phyloP scores from a whole-genome alignment of 2,113 vertebrate species.

The Dipodomys merriami region DNA sequence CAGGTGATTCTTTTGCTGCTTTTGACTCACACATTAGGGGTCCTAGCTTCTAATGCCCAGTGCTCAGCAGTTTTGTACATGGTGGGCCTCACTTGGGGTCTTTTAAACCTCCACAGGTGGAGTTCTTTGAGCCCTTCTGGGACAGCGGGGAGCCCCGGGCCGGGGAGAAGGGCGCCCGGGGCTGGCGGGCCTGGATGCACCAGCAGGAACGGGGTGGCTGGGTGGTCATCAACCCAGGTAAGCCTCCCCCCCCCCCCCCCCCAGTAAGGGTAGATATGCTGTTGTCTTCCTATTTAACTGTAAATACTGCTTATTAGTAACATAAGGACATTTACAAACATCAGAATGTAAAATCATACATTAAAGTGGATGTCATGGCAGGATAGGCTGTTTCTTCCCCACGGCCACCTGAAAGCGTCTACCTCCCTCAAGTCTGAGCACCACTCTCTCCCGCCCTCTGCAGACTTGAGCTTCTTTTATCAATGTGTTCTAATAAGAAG shows the following conservation, averaged over 20 bases:
- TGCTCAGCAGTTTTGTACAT: not conserved
- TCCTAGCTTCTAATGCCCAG: no score
- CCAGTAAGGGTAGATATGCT: not conserved
- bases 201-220: constrained; percentile 98
- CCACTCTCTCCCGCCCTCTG: no score
- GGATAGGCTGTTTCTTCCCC: not conserved
- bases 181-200: constrained; percentile 97
- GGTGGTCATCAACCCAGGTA: constrained; percentile 91
- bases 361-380: no score
- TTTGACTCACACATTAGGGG: not conserved
- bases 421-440: no score
- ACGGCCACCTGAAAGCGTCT: not conserved
- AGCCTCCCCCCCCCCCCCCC: not conserved
- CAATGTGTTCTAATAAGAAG: not conserved
- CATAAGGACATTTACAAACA: not conserved
- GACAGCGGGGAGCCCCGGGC: constrained; percentile 95
- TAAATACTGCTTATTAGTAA: not conserved
- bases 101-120: constrained; percentile 84
- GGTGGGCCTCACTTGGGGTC: not conserved
- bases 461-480: no score
- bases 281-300: not conserved
- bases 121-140: constrained; percentile 98
- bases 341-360: not conserved
- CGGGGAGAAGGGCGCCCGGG: constrained; percentile 94
- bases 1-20: not conserved